Evolutionary conservation across 2,113 vertebrate species (phyloP).

Genomic region (Bolborhynchus lineola): DNA sequence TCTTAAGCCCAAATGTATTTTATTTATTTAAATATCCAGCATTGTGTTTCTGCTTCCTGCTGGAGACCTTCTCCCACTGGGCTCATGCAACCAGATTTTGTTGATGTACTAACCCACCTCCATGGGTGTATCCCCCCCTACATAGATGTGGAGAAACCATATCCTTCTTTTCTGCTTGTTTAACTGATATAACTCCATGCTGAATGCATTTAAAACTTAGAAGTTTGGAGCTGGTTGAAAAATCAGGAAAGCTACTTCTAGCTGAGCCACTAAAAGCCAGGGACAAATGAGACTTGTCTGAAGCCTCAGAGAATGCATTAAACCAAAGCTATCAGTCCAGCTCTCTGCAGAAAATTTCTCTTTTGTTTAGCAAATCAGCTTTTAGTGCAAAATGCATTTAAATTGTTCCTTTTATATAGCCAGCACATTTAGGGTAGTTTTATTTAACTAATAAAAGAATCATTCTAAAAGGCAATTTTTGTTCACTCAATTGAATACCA

Average conservation of each 20-base stretch:
- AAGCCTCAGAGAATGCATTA: neutral
- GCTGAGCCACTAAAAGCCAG: conserved; percentile 3
- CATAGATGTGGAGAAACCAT: neutral
- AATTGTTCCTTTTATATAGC: conserved; percentile 6
- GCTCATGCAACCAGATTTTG: neutral
- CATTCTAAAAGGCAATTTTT: conserved; percentile 53
- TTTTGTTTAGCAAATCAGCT: conserved; percentile 50
- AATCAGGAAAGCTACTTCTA: neutral
- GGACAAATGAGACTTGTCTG: conserved; percentile 4
- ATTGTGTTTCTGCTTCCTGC: neutral
- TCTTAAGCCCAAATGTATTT: neutral
- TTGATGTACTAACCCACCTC: neutral
- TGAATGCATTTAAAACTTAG: neutral
- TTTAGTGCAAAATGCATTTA: conserved; percentile 35
- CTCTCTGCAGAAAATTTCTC: neutral
- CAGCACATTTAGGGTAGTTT: conserved; percentile 23
- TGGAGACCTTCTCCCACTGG: neutral
- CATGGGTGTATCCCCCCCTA: neutral
- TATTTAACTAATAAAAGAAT: conserved; percentile 61
- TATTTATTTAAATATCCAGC: neutral
- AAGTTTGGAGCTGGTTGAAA: neutral
- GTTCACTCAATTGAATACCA: conserved; percentile 45
- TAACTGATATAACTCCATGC: neutral
- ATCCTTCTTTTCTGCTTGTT: neutral
- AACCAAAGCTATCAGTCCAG: neutral